Conservation (phyloP, 2,888 invertebrate species). For the Agrotis ipsilon region DNA sequence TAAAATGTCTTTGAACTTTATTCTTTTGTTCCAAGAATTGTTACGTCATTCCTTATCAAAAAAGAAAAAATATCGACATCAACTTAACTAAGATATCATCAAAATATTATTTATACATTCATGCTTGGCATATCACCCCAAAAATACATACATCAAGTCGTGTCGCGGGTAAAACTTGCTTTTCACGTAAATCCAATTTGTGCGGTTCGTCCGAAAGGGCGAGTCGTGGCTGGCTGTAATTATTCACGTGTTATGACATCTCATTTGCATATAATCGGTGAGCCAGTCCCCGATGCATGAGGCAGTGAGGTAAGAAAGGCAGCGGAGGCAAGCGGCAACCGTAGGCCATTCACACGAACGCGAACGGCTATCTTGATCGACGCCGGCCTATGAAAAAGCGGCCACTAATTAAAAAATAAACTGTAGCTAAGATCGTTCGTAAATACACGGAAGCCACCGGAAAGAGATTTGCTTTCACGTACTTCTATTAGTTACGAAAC, state of each 20-base stretch:
- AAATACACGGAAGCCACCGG: slow-evolving; percentile 83
- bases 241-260: slow-evolving; percentile 91
- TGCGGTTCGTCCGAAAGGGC: slow-evolving; percentile 87
- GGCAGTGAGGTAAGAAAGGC: slow-evolving; percentile 87
- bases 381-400: slow-evolving; percentile 89
- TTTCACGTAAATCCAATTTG: slow-evolving; percentile 90
- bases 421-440: slow-evolving; percentile 84
- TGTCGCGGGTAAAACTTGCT: slow-evolving; percentile 84
- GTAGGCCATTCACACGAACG: slow-evolving; percentile 90
- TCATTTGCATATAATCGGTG: slow-evolving; percentile 90
- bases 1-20: slow-evolving; percentile 21
- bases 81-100: slow-evolving; percentile 66
- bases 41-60: slow-evolving; percentile 26
- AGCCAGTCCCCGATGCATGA: slow-evolving; percentile 87
- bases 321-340: slow-evolving; percentile 83
- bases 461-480: slow-evolving; percentile 80
- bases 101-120: slow-evolving; percentile 61
- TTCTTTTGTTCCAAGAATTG: slow-evolving; percentile 39
- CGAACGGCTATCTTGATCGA: slow-evolving; percentile 86
- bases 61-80: slow-evolving; percentile 54
- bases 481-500: slow-evolving; percentile 69
- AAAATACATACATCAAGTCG: slow-evolving; percentile 80
- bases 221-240: slow-evolving; percentile 89
- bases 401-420: slow-evolving; percentile 90
- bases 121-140: slow-evolving; percentile 64